Base-by-base conservation (phyloP, 2,888 invertebrate genomes). In the Cotesia congregata region DNA sequence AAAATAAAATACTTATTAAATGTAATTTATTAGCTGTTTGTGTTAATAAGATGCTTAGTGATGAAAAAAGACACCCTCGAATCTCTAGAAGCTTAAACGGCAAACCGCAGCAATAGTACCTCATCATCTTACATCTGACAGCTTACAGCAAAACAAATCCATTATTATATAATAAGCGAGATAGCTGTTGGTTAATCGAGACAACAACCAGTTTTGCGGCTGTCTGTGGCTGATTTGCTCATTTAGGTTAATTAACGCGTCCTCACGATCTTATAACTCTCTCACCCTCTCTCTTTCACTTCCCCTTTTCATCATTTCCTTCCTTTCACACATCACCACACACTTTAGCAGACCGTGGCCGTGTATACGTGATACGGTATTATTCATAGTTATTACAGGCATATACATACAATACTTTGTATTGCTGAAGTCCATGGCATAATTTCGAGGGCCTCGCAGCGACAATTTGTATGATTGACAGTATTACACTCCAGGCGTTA, bases 401-500 rank as follows among this genome's bases (percentile, higher is more conserved):
- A 68, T 68, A 68, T 41, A 41, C 40, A 67, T 17, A 6, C 5
- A 38, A 38, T 71, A 61, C 17, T 41, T 41, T 7, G 50, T 68
- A 15, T n/a, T n/a, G 61, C 6, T 38, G 39, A 71, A 62, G 71
- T 71, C 62, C 61, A 61, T 71, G 71, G 39, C 61, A 62, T 71
- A 38, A 39, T 71, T 71, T 71, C 39, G 71, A 17, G 40, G 20
- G 41, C 17, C 76, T 72, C 71, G 74, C 73, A 72, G 74, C 74
- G 62, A 65, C 71, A 76, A 80, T 80, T 80, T 80, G 80, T 78
- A 80, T 80, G 78, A 80, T 80, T 80, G 77, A 78, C 78, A 77
- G 67, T 77, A 80, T 77, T 72, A 75, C 70, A 72, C 50, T 62
- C 68, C 64, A 41, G 75, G 65, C 41, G 59, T 38, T 64, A 71